Evolutionary conservation across 2,113 vertebrate genomes (phyloP).

Genomic region (Montifringilla adamsi): DNA sequence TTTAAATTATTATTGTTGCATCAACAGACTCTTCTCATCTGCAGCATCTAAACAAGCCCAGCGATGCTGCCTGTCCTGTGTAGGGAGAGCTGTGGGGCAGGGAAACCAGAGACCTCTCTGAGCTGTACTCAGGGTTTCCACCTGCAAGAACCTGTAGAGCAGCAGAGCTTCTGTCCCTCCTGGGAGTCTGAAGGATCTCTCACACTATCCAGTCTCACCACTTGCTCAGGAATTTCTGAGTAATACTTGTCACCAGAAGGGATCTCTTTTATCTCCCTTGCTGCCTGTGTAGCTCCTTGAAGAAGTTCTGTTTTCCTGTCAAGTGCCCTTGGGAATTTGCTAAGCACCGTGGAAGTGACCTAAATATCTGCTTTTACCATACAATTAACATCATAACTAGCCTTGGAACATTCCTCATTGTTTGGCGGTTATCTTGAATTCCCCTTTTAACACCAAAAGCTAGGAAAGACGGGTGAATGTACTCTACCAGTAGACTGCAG

Average conservation of each 20-base stretch:
- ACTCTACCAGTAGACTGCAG: neutral
- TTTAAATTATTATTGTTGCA: neutral
- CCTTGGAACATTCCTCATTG: neutral
- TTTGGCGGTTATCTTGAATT: constrained; percentile 6
- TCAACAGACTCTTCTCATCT: neutral
- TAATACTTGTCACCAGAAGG: constrained; percentile 5
- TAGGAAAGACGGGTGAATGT: neutral
- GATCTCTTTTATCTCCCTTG: constrained; percentile 8
- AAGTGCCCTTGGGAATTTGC: constrained; percentile 11
- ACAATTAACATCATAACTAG: neutral
- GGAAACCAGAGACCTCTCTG: neutral
- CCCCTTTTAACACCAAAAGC: neutral
- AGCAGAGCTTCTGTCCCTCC: neutral
- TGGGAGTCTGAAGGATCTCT: neutral
- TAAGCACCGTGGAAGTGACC: constrained; percentile 16
- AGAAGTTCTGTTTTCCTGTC: constrained; percentile 7
- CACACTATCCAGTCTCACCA: neutral
- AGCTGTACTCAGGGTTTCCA: neutral
- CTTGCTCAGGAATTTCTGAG: constrained; percentile 21
- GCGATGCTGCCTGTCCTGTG: accelerated
- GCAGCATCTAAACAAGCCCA: neutral
- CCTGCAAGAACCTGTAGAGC: neutral
- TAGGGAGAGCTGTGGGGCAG: neutral
- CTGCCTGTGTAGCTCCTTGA: neutral
- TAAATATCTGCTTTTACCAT: constrained; percentile 17